Base-by-base conservation (phyloP, 2,888 invertebrate genomes). In the Noctua pronuba region DNA sequence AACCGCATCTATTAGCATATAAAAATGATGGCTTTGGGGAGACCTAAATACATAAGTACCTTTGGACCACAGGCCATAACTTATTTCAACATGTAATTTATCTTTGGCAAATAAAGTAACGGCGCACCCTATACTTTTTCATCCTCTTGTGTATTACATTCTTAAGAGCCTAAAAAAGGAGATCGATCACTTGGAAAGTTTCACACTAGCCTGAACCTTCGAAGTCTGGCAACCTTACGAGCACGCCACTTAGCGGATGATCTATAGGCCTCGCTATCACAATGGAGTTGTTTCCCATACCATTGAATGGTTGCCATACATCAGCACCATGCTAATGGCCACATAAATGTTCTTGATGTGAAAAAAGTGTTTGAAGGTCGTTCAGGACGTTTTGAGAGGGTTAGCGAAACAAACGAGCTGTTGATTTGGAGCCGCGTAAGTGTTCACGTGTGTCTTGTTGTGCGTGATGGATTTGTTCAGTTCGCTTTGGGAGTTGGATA, bases 291-390 rank as follows among this genome's bases (percentile, higher is more conserved):
- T 83, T 83, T 70, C 49, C 60, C 52, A 64, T 65, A 75, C 58
- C 73, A 67, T 52, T 24, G 84, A 83, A 83, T 75, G 70, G 73
- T 46, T 6, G n/a, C 68, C 69, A 86, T 85, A 85, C 69, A 86
- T 86, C 86, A 84, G 68, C 75, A 62, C 55, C 55, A 28, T 66
- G 68, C 72, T 84, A 84, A 84, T 84, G 83, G 83, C 70, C 64
- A 74, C 84, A 75, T 75, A 70, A 84, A 84, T 83, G 86, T 67
- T 73, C 75, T 73, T 74, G 64, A 83, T 83, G 68, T 58, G 31
- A 71, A 79, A 75, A 69, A 86, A 82, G 58, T 76, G 66, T 69
- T 65, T 73, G 74, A 78, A 77, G 69, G 66, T 67, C 55, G 44
- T 41, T 64, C 49, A 73, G 28, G 46, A 64, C 28, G 62, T 55